phyloP scores from a whole-genome alignment of 2,888 invertebrate species.

The Melieria omissa region DNA sequence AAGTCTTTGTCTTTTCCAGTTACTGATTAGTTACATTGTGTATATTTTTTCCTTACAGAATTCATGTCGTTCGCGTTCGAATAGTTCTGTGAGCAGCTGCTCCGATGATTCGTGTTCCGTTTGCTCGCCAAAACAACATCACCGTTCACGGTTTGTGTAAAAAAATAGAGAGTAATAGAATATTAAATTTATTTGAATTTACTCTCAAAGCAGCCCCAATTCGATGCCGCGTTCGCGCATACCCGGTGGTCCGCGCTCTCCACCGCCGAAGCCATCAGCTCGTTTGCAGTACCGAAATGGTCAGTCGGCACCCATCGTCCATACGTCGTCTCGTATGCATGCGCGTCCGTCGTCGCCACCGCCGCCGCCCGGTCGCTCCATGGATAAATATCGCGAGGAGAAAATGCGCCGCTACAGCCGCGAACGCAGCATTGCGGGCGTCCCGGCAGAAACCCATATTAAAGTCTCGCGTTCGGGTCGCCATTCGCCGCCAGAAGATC shows the following conservation, averaged over 20 bases:
- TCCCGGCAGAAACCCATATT: conserved; percentile 56
- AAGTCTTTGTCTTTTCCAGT: conserved; percentile 40
- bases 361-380: conserved; percentile 46
- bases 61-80: conserved; percentile 74
- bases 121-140: conserved; percentile 75
- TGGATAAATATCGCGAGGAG: conserved; percentile 63
- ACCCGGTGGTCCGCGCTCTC: conserved; percentile 62
- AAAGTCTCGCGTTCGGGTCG: conserved; percentile 60
- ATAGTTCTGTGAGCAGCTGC: conserved; percentile 83
- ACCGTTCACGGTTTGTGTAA: conserved; percentile 62
- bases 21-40: neutral
- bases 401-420: conserved; percentile 53
- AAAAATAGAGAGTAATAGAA: neutral
- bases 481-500: conserved; percentile 70
- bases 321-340: conserved; percentile 57
- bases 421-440: conserved; percentile 55
- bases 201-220: conserved; percentile 70
- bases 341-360: conserved; percentile 61
- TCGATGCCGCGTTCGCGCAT: conserved; percentile 70
- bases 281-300: conserved; percentile 59
- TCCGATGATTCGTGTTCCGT: conserved; percentile 87
- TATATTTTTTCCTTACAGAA: conserved; percentile 45
- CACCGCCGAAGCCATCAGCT: conserved; percentile 60
- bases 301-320: conserved; percentile 44
- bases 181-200: neutral